These are phyloP conservation scores for Oreocharis arfaki DNA, from an alignment of 2,113 vertebrate species.

Conservation along the genomic window DNA sequence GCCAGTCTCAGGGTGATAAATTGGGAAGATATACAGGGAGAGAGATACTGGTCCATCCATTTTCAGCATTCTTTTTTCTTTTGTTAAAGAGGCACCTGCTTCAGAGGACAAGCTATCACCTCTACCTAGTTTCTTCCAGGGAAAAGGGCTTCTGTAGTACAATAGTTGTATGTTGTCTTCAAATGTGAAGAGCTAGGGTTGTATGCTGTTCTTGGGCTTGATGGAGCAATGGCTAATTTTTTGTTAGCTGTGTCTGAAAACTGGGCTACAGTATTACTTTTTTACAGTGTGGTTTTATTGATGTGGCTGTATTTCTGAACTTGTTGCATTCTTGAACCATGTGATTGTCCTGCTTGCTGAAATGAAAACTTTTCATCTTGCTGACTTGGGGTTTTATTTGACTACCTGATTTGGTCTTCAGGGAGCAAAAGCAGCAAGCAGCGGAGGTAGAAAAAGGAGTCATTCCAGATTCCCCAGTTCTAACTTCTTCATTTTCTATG, in stretches of 20 bases:
- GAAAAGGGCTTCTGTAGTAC: neutral
- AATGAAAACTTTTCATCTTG: neutral
- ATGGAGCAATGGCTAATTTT: neutral
- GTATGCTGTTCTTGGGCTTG: neutral
- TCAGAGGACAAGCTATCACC: neutral
- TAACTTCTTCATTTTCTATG: slow-evolving; percentile 74
- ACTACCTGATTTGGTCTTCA: neutral
- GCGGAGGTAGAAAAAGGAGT: slow-evolving; percentile 76
- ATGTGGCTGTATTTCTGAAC: neutral
- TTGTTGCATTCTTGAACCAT: neutral
- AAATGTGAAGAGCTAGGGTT: neutral
- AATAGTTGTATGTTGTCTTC: neutral
- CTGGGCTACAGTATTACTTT: neutral
- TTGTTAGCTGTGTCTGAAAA: neutral
- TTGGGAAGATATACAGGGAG: neutral
- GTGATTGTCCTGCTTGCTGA: neutral
- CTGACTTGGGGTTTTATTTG: neutral
- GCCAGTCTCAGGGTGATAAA: neutral
- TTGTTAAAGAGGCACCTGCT: neutral
- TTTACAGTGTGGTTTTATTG: neutral
- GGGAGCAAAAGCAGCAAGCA: slow-evolving; percentile 54
- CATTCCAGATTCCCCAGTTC: slow-evolving; percentile 88
- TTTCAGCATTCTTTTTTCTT: neutral
- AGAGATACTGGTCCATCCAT: neutral
- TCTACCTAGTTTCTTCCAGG: neutral